These are phyloP conservation scores for Tragelaphus oryx DNA, from an alignment of 2,797 vertebrate species.

Conservation along the genomic window DNA sequence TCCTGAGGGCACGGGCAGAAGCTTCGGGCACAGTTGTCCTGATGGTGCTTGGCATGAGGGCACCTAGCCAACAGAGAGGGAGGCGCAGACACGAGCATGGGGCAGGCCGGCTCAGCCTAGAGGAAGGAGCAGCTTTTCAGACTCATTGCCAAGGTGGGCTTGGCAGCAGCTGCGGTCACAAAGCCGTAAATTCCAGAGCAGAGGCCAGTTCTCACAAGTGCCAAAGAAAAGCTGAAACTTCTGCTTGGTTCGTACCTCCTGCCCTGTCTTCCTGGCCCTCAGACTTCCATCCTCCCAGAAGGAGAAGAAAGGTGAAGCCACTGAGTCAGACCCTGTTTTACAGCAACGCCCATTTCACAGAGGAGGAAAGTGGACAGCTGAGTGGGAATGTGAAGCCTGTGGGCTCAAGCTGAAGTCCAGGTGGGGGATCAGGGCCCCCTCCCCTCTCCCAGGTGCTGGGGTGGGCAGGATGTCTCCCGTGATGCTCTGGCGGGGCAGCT, in stretches of 20 bases:
- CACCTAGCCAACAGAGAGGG: background rate
- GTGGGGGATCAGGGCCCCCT: no score
- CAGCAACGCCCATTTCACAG: background rate
- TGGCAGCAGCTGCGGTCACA: background rate
- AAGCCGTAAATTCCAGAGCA: conserved; percentile 7
- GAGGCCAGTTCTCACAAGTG: background rate
- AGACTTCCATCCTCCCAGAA: background rate
- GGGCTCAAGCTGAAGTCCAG: background rate
- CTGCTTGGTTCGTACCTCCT: background rate
- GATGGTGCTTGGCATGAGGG: background rate
- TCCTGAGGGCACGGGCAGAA: rapidly evolving
- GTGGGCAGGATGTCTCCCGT: background rate
- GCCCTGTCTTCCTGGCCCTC: background rate
- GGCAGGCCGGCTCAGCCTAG: background rate
- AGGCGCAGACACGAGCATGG: background rate
- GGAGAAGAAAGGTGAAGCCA: background rate
- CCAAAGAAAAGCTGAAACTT: background rate
- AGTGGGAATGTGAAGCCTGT: background rate
- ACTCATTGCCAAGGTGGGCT: background rate
- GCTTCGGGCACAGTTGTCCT: background rate
- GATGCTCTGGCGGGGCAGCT: background rate
- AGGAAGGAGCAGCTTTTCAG: background rate
- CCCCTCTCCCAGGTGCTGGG: background rate
- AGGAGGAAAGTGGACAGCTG: background rate
- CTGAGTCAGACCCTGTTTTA: background rate